A percentile compares a stretch with the other conserved stretches of the same genome.
Conservation (phyloP, 1,140 invertebrate species). For the Eriosoma lanigerum region DNA sequence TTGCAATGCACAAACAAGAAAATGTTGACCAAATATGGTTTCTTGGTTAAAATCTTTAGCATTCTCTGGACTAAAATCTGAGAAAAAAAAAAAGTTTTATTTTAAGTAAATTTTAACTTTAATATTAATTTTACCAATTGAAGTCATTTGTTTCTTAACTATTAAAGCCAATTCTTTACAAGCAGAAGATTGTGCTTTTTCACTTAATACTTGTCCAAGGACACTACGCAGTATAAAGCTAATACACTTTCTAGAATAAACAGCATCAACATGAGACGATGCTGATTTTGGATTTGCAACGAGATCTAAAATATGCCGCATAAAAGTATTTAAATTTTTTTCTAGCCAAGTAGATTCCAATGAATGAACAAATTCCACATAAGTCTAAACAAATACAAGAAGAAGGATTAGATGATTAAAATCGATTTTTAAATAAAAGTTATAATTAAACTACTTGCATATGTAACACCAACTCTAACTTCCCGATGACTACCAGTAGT, state of each 20-base stretch:
- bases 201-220: slow-evolving; percentile 89
- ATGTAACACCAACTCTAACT: slow-evolving; percentile 91
- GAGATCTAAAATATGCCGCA: slow-evolving; percentile 87
- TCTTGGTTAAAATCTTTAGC: slow-evolving; percentile 87
- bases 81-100: slow-evolving; percentile 52
- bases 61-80: slow-evolving; percentile 85
- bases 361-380: slow-evolving; percentile 90
- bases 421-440: slow-evolving; percentile 39
- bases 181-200: slow-evolving; percentile 93
- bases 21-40: slow-evolving; percentile 89
- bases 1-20: slow-evolving; percentile 90
- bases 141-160: slow-evolving; percentile 92
- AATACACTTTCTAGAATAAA: slow-evolving; percentile 96
- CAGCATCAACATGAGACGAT: slow-evolving; percentile 93
- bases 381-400: slow-evolving; percentile 70
- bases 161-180: slow-evolving; percentile 92
- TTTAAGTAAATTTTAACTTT: background rate
- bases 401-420: slow-evolving; percentile 8
- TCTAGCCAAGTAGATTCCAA: slow-evolving; percentile 94
- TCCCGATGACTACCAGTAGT: slow-evolving; percentile 89
- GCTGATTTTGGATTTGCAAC: slow-evolving; percentile 86
- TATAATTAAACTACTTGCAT: slow-evolving; percentile 66
- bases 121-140: slow-evolving; percentile 65
- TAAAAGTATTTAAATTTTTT: slow-evolving; percentile 80
- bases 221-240: slow-evolving; percentile 91